Evolutionary conservation across 2,797 vertebrate genomes (phyloP).

Genomic region (Lacerta viridis): DNA sequence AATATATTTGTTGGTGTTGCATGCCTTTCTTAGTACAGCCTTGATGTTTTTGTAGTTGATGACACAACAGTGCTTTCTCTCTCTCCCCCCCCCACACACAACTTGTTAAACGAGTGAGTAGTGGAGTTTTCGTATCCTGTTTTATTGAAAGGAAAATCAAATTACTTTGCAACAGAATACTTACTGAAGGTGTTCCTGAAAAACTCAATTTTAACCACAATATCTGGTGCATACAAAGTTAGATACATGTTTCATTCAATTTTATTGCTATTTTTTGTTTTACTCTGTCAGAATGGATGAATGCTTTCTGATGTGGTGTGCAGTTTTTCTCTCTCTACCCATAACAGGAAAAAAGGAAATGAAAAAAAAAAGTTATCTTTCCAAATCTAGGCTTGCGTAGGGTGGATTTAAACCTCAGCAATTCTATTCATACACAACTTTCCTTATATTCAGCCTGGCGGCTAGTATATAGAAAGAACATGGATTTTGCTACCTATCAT

Average conservation of each 20-base stretch:
- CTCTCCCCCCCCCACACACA: not conserved
- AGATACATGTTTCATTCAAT: slow-evolving; percentile 40
- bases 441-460: slow-evolving; percentile 7
- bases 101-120: too few species aligned
- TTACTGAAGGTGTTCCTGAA: slow-evolving; percentile 32
- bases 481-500: slow-evolving; percentile 5
- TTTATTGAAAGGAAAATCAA: slow-evolving; percentile 40
- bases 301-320: not conserved
- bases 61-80: slow-evolving; percentile 61
- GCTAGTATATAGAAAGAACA: not conserved
- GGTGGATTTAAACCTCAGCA: slow-evolving; percentile 7
- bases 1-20: not conserved
- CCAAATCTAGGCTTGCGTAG: not conserved
- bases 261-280: slow-evolving; percentile 1
- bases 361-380: not conserved
- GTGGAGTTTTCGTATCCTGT: not conserved
- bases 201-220: slow-evolving; percentile 22
- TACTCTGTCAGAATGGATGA: slow-evolving; percentile 13
- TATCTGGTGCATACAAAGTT: not conserved
- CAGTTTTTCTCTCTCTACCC: not conserved
- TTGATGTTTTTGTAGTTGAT: slow-evolving; percentile 62
- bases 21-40: slow-evolving; percentile 55
- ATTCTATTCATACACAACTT: slow-evolving; percentile 25
- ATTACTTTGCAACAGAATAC: slow-evolving; percentile 9
- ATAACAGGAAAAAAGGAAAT: slow-evolving; percentile 1